These are phyloP conservation scores for Encarsia formosa DNA, from an alignment of 2,888 invertebrate genomes.

Conservation along the genomic window DNA sequence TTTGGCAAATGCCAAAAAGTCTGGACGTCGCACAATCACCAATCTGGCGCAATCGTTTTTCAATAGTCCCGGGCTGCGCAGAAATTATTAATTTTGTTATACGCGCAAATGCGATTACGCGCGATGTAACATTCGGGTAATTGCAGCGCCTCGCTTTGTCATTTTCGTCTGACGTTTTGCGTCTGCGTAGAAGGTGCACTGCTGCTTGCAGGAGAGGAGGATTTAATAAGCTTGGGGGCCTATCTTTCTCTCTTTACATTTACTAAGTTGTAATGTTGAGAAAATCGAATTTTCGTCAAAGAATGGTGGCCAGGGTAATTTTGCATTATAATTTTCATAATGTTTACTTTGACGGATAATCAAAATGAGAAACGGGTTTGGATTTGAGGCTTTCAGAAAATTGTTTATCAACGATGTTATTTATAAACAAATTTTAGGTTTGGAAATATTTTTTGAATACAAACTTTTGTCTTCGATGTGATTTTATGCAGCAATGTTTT, in stretches of 20 bases:
- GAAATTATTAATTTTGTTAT: slow-evolving; percentile 33
- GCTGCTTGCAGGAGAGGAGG: too few relatives aligned
- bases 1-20: too few relatives aligned
- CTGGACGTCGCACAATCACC: slow-evolving; percentile 10
- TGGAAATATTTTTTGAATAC: too few relatives aligned
- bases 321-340: slow-evolving; percentile 8
- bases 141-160: slow-evolving; percentile 6
- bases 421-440: too few relatives aligned
- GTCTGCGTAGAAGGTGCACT: too few relatives aligned
- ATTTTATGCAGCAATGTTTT: too few relatives aligned
- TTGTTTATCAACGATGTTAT: too few relatives aligned
- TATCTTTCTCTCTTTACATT: slow-evolving; percentile 9
- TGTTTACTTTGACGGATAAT: slow-evolving; percentile 5
- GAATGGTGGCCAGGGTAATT: slow-evolving; percentile 3
- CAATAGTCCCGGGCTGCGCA: slow-evolving; percentile 30
- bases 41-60: slow-evolving; percentile 33
- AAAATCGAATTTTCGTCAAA: slow-evolving; percentile 17
- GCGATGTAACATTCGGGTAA: slow-evolving; percentile 13
- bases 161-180: slow-evolving; percentile 15
- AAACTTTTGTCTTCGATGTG: too few relatives aligned
- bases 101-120: slow-evolving; percentile 14
- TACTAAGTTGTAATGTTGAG: slow-evolving; percentile 3
- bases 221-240: too few relatives aligned
- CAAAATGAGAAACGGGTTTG: slow-evolving; percentile 7
- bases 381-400: background rate